Evolutionary conservation across 2,888 invertebrate species (phyloP).

Genomic region (Corythucha ciliata): DNA sequence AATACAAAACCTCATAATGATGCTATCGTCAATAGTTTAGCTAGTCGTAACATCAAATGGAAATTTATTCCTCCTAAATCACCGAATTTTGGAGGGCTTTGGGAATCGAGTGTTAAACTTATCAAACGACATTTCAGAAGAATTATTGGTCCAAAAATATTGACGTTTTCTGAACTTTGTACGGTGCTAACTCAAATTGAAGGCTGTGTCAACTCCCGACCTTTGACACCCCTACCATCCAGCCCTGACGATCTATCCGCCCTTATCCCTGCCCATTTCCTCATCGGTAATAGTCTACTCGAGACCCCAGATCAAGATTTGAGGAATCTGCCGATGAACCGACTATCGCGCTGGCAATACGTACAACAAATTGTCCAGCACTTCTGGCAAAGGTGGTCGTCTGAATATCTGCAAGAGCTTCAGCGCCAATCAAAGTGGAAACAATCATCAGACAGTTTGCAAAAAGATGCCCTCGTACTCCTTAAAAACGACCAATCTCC

Average conservation of each 20-base stretch:
- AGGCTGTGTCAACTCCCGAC: slow-evolving; percentile 22
- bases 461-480: slow-evolving; percentile 1
- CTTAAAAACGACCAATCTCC: slow-evolving; percentile 18
- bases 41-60: too few relatives aligned
- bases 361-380: slow-evolving; percentile 13
- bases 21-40: too few relatives aligned
- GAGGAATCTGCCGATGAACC: neutral
- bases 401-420: slow-evolving; percentile 9
- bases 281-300: slow-evolving; percentile 14
- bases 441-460: neutral
- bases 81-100: too few relatives aligned
- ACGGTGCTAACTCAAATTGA: slow-evolving; percentile 21
- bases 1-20: too few relatives aligned
- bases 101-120: too few relatives aligned
- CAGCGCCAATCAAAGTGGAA: slow-evolving; percentile 12
- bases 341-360: slow-evolving; percentile 13
- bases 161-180: too few relatives aligned
- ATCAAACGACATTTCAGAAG: too few relatives aligned
- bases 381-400: slow-evolving; percentile 15
- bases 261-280: slow-evolving; percentile 17
- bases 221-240: slow-evolving; percentile 13
- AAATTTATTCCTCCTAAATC: too few relatives aligned
- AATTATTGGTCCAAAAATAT: too few relatives aligned
- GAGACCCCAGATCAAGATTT: slow-evolving; percentile 9
- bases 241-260: slow-evolving; percentile 13